Evolutionary conservation across 2,113 vertebrate species (phyloP).

Genomic region (Castor canadensis): DNA sequence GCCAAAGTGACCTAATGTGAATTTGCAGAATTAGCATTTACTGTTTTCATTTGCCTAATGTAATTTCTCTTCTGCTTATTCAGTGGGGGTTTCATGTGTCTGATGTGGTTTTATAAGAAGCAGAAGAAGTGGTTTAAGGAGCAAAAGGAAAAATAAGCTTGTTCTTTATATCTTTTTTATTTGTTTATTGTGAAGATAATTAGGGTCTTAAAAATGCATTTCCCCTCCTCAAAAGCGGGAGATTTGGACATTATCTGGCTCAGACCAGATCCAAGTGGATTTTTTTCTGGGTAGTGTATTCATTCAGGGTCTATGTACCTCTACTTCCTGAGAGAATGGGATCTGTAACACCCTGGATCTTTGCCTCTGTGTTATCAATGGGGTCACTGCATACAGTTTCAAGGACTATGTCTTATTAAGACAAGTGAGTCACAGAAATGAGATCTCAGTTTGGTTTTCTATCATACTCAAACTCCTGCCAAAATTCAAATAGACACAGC

Average conservation of each 20-base stretch:
- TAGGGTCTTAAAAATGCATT: neutral
- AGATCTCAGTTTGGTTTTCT: slow-evolving; percentile 29
- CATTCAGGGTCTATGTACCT: neutral
- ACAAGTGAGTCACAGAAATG: neutral
- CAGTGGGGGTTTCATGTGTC: slow-evolving; percentile 60
- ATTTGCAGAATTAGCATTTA: slow-evolving; percentile 25
- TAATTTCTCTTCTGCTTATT: slow-evolving; percentile 48
- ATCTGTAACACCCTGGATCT: neutral
- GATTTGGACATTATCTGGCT: neutral
- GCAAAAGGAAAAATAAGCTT: neutral
- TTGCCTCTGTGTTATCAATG: neutral
- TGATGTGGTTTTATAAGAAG: slow-evolving; percentile 68
- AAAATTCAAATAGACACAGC: neutral
- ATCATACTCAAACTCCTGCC: neutral
- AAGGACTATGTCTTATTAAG: neutral
- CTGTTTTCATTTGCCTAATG: slow-evolving; percentile 47
- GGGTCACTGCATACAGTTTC: neutral
- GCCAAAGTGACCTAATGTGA: slow-evolving; percentile 1
- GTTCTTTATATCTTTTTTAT: neutral
- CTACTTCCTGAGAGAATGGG: neutral
- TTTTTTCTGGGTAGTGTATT: neutral
- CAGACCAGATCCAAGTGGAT: neutral
- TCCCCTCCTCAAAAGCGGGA: neutral
- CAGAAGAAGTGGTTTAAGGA: slow-evolving; percentile 48
- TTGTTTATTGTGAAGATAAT: neutral